Percentiles rank a stretch among this genome's conserved stretches.
Evolutionary conservation across 2,888 invertebrate genomes (phyloP).

Genomic region (Agrilus biguttatus): DNA sequence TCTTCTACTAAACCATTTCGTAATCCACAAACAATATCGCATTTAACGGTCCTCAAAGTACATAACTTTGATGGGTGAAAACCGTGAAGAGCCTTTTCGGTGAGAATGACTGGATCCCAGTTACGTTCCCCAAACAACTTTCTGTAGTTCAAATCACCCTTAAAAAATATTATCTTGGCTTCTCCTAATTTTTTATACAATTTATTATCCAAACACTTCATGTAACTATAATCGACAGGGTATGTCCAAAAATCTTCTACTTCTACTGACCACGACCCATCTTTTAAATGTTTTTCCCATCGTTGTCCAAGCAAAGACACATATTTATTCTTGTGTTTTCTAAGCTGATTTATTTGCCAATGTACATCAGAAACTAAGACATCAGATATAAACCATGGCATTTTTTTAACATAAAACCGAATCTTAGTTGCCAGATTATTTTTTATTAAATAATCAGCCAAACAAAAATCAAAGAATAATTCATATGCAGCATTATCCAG

Average conservation of each 20-base stretch:
- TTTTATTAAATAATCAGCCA: conserved; percentile 65
- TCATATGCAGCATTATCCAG: conserved; percentile 94
- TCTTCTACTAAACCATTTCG: conserved; percentile 43
- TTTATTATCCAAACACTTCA: conserved; percentile 51
- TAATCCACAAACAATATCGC: conserved; percentile 75
- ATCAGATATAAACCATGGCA: conserved; percentile 96
- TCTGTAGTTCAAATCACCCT: conserved; percentile 91
- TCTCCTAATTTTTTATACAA: conserved; percentile 57
- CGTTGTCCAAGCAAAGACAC: conserved; percentile 35
- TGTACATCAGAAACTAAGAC: conserved; percentile 60
- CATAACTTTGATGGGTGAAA: conserved; percentile 75
- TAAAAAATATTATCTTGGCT: conserved; percentile 64
- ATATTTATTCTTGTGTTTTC: conserved; percentile 16
- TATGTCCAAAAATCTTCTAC: conserved; percentile 75
- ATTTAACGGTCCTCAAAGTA: conserved; percentile 76
- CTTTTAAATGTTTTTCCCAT: conserved; percentile 43
- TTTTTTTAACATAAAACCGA: conserved; percentile 70
- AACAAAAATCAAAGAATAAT: conserved; percentile 72
- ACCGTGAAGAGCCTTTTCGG: conserved; percentile 50
- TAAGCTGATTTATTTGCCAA: conserved; percentile 45
- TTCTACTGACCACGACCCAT: conserved; percentile 35
- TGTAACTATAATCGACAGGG: conserved; percentile 63
- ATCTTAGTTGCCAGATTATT: conserved; percentile 48
- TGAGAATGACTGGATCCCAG: conserved; percentile 56
- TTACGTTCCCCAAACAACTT: conserved; percentile 81